Base-by-base conservation (phyloP, 2,797 vertebrate genomes). In the Platyrinchus mystaceus region DNA sequence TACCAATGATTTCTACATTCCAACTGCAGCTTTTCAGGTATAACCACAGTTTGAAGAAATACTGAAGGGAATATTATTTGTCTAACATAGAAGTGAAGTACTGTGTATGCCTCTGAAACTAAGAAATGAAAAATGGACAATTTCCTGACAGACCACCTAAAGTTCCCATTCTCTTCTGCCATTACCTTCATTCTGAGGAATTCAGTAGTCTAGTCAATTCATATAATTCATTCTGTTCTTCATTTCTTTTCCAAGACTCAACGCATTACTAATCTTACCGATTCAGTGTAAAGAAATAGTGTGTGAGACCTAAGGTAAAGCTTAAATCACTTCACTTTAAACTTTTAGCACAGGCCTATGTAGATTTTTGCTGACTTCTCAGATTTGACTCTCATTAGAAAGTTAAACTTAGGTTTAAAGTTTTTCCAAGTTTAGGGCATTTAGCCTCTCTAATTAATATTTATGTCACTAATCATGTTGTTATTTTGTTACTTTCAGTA, bases 231-330 rank as follows among this genome's bases (percentile, higher is more conserved):
- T 64, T 86, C 43, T 34, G 83, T 60, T 18, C 67, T 96, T 97
- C 53, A 96, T 87, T 36, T 94, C 79, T 97, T 97, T 97, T 50
- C 95, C 96, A 94, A 82, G 53, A 96, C 97, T 98, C 93, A 96
- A 98, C 91, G 81, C 94, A 97, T 90, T 88, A 94, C 94, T 98
- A 97, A 98, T 98, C 95, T 97, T 89, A 96, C 70, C 96, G 96
- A 97, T 96, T 97, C 44, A 89, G 26, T 49, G 50, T 80, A 87
- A 92, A 82, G 36, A 76, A 90, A 76, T 13, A 14, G 34, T 37
- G 36, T 91, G 47, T 6, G 37, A 93, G 55, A 97, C 92, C 64
- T 96, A 97, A 96, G 73, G 96, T 91, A 89, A 97, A 96, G 89
- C 87, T 97, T 87, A 91, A 92, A 83, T 84, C 41, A 86, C 39